Evolutionary conservation across 2,888 invertebrate species (phyloP).

Genomic region (Muscina levida): DNA sequence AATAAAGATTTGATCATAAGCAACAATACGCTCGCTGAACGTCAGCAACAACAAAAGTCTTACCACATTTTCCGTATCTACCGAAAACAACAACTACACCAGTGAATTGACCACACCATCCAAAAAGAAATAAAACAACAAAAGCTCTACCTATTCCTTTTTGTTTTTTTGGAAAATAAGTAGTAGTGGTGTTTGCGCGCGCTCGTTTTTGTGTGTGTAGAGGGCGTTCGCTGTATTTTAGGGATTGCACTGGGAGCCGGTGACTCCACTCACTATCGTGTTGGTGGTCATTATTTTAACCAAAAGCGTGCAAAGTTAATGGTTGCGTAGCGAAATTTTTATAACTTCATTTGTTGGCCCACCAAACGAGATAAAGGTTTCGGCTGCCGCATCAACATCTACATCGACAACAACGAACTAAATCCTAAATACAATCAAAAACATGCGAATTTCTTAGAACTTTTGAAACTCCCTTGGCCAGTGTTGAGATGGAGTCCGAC

Average conservation of each 20-base stretch:
- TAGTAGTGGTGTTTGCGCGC: no score
- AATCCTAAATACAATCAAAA: background rate
- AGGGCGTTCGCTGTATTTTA: conserved; percentile 36
- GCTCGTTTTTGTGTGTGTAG: conserved; percentile 17
- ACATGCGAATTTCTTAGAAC: conserved; percentile 25
- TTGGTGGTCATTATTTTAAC: conserved; percentile 53
- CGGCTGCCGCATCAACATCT: background rate
- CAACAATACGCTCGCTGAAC: conserved; percentile 54
- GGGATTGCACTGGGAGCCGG: background rate
- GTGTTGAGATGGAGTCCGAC: no score
- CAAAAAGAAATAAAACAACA: conserved; percentile 28
- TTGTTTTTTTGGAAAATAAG: conserved; percentile 21
- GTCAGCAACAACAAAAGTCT: conserved; percentile 7
- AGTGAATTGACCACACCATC: conserved; percentile 31
- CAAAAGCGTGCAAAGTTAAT: conserved; percentile 65
- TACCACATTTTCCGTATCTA: no score
- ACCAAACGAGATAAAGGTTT: conserved; percentile 52
- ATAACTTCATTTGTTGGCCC: conserved; percentile 64
- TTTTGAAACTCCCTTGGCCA: background rate
- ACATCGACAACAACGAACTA: background rate
- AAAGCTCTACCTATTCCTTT: conserved; percentile 9
- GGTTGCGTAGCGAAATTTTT: conserved; percentile 61
- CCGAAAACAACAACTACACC: conserved; percentile 34
- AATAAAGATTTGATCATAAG: conserved; percentile 63
- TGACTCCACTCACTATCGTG: background rate